Base-by-base conservation (phyloP, 2,113 vertebrate species). In the Bos javanicus region DNA sequence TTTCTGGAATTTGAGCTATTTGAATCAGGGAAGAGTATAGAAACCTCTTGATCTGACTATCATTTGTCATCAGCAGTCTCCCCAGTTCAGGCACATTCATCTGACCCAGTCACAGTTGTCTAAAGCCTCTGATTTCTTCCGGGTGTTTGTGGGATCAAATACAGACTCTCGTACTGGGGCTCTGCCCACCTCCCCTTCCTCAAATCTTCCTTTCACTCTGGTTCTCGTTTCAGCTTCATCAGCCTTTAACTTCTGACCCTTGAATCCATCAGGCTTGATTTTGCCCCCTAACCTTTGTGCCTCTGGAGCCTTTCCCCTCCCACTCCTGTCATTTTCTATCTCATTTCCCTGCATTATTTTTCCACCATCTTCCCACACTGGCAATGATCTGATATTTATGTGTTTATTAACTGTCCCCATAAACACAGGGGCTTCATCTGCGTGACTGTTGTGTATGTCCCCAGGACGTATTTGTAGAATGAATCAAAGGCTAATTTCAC, bases 371-470 rank as follows among this genome's bases (percentile, higher is more conserved):
- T 43, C 5, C 15, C 59, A 33, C 52, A 19, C 28, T n/a, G 52
- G 67, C 8, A 6, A 4, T 10, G 1, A 52, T 25, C 48, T 16
- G 9, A 25, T 54, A 23, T 92, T 89, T 82, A 8, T 6, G 0
- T 62, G 25, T 78, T 48, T 6, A 12, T 90, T 14, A 39, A 39
- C 25, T 50, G 21, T 71, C 23, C 43, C 52, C n/a, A 36, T 71
- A 91, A 91, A 54, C 62, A 25, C 12, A 50, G 21, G 0, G 21
- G 30, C 84, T 28, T 36, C 25, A 4, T 39, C 6, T 46, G 25
- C 19, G 2, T 48, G 25, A 64, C 36, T 6, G 1, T 2, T 5
- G n/a, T 2, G 0, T 60, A 0, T 60, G 26, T 84, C 43, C 59
- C 39, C 74, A n/a, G 71, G 46, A 76, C 9, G 36, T 56, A 36